Percentiles rank a stretch among this genome's conserved stretches.
Conservation (phyloP, 2,113 vertebrate species). For the Chitala chitala region DNA sequence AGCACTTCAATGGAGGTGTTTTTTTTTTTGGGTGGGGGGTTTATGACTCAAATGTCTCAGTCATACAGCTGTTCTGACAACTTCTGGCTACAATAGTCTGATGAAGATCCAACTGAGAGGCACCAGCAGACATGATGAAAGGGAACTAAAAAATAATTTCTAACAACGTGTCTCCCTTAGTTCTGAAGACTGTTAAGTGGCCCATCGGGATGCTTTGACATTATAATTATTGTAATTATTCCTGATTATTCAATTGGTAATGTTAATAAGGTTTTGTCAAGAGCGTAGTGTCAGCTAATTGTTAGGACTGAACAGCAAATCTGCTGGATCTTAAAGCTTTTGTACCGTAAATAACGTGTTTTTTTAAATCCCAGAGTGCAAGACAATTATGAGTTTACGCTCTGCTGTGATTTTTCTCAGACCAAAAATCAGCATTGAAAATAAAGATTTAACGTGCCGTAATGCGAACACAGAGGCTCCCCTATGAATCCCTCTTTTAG, state of each 20-base stretch:
- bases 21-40: conserved; percentile 87
- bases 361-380: no score
- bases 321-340: no score
- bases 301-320: no score
- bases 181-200: conserved; percentile 3
- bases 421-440: background rate
- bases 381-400: no score
- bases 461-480: no score
- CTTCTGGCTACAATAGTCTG: conserved; percentile 59
- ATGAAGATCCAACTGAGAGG: conserved; percentile 41
- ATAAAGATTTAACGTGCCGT: no score
- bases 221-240: conserved; percentile 6
- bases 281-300: background rate
- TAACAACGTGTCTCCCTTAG: background rate
- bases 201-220: background rate
- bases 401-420: no score
- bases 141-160: background rate
- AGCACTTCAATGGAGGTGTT: conserved; percentile 83
- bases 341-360: no score
- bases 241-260: background rate
- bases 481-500: no score
- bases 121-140: conserved; percentile 29
- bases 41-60: conserved; percentile 72
- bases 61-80: conserved; percentile 65
- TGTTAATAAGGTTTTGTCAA: background rate